A percentile compares a stretch with the other conserved stretches of the same genome.
phyloP scores from a whole-genome alignment of 2,888 invertebrate genomes.

The Zootermopsis nevadensis region DNA sequence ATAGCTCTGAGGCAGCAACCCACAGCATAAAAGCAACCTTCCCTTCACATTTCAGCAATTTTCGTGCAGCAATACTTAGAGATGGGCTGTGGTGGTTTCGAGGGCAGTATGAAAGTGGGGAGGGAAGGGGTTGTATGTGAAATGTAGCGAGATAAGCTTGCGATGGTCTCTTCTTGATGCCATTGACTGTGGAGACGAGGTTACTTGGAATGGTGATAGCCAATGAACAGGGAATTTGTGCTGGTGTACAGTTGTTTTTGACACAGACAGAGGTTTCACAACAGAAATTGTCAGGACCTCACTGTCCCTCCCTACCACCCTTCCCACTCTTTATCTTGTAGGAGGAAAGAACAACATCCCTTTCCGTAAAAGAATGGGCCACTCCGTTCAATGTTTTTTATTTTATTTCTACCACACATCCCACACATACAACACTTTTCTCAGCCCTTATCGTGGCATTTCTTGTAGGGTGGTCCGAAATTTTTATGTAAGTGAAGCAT shows the following conservation, averaged over 20 bases:
- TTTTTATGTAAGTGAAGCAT: not conserved
- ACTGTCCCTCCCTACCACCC: not conserved
- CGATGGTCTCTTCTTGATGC: not conserved
- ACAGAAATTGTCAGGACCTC: not conserved
- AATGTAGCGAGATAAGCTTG: conserved; percentile 14
- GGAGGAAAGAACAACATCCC: not conserved
- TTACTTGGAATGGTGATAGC: conserved; percentile 1
- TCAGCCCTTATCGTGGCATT: not conserved
- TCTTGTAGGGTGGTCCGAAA: conserved; percentile 3
- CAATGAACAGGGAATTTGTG: conserved; percentile 19
- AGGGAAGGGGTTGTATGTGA: not conserved
- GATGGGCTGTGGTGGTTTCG: not conserved
- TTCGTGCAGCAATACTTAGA: conserved; percentile 1
- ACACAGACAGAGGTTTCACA: not conserved
- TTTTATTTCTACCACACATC: not conserved
- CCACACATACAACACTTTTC: not conserved
- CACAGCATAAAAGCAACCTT: not conserved
- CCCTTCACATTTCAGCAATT: not conserved
- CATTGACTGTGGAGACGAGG: not conserved
- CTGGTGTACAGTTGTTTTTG: conserved; percentile 18
- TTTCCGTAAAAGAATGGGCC: not conserved
- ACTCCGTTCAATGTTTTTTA: not conserved
- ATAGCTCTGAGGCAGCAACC: not conserved
- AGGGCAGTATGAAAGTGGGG: not conserved
- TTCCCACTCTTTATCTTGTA: not conserved